Conservation (phyloP, 1,140 invertebrate species). For the Zaprionus ornatus region DNA sequence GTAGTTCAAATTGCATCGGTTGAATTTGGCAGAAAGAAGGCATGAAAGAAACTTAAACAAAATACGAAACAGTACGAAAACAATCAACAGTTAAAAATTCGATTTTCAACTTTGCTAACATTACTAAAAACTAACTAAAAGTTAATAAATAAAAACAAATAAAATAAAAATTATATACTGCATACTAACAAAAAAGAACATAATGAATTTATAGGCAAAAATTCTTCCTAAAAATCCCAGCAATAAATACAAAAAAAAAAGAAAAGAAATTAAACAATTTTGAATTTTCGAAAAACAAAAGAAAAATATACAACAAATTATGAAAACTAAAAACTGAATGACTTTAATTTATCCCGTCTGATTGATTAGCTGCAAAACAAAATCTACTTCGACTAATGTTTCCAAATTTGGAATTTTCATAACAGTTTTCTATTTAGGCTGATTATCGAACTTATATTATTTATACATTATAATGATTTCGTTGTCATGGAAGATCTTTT, state of each 20-base stretch:
- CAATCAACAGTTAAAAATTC: conserved; percentile 49
- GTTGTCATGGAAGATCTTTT: neutral
- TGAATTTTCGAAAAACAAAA: conserved; percentile 31
- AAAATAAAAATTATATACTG: conserved; percentile 47
- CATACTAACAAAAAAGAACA: conserved; percentile 36
- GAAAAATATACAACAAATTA: conserved; percentile 22
- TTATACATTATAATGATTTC: neutral
- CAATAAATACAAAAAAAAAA: conserved; percentile 52
- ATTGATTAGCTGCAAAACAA: neutral
- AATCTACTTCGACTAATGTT: neutral
- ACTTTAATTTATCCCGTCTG: neutral
- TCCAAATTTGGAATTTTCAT: neutral
- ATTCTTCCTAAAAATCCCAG: conserved; percentile 63
- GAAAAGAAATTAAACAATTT: conserved; percentile 25
- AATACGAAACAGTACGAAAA: conserved; percentile 23
- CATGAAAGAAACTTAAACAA: neutral
- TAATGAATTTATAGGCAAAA: conserved; percentile 69
- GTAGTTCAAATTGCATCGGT: conserved; percentile 53
- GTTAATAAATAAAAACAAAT: conserved; percentile 22
- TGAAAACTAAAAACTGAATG: neutral
- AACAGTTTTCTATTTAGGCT: neutral
- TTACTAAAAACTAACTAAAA: conserved; percentile 30
- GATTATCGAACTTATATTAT: neutral
- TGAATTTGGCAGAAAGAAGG: conserved; percentile 8
- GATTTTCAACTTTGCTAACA: conserved; percentile 49